Base-by-base conservation (phyloP, 2,888 invertebrate genomes). In the Brachynemurus nebulosus region DNA sequence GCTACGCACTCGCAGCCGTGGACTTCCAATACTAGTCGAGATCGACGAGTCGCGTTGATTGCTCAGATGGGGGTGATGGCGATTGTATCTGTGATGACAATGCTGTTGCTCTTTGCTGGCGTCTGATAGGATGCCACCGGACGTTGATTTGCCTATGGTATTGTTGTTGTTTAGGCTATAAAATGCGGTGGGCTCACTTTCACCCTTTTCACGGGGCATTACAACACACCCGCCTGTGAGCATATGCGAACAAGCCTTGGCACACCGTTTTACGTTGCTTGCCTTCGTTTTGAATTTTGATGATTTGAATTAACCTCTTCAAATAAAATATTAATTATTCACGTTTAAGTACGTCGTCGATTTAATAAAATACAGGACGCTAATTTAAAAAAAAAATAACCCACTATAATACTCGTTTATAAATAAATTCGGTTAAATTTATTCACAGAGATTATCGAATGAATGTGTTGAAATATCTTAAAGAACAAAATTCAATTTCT, bases 111-210 rank as follows among this genome's bases (percentile, higher is more conserved):
- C 14, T 5, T n/a, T 12, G n/a, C 14, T 14, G n/a, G n/a, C n/a
- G 2, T n/a, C n/a, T 11, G 4, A 12, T 30, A 30, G 14, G n/a
- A 12, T 27, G 12, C 9, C 5, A 27, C 12, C 66, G 67, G 68
- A 67, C 65, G 69, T 68, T 66, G 67, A 48, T 65, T 67, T 68
- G 66, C 68, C 70, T 67, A 67, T 33, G 45, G n/a, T 11, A n/a
- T 42, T 30, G 37, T 37, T 37, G 37, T 37, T 37, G 17, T 37
- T 37, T 20, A 37, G 37, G 18, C 37, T 37, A 37, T 37, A 37
- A 12, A 37, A 37, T 21, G 19, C 37, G 17, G 37, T 12, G 37
- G 37, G 37, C 20, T 37, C 37, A 37, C 42, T 25, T 12, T 42
- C 47, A 44, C 42, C 36, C 45, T 23, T 67, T 62, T 67, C 68